These are phyloP conservation scores for Tenodera sinensis DNA, from an alignment of 2,888 invertebrate species.

Conservation along the genomic window DNA sequence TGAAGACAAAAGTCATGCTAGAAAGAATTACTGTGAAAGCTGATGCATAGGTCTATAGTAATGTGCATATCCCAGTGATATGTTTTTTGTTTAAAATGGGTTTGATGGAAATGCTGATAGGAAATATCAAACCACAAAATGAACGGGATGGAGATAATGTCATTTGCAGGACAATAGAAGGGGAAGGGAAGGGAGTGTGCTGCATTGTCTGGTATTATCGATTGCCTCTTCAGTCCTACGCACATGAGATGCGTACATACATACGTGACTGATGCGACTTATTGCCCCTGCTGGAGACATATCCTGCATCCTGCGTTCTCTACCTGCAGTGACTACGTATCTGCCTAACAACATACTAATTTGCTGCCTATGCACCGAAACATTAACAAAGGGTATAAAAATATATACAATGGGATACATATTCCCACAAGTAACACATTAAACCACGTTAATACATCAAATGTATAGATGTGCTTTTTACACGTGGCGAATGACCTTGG, in stretches of 20 bases:
- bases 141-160: background rate
- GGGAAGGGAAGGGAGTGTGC: background rate
- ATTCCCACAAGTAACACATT: too few relatives aligned
- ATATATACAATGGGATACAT: too few relatives aligned
- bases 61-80: background rate
- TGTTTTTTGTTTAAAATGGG: background rate
- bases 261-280: background rate
- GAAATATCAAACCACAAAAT: background rate
- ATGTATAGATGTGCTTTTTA: too few relatives aligned
- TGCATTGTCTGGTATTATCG: background rate
- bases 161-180: background rate
- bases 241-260: background rate
- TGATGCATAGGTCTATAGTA: background rate
- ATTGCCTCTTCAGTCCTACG: background rate
- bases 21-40: background rate
- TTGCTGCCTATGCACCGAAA: too few relatives aligned
- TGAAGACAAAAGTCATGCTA: background rate
- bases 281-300: background rate
- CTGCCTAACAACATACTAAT: too few relatives aligned
- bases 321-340: background rate
- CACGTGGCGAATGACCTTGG: too few relatives aligned
- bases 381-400: too few relatives aligned
- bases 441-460: too few relatives aligned
- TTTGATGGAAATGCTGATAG: background rate
- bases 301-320: background rate